phyloP scores from a whole-genome alignment of 2,113 vertebrate genomes.

The Camelus dromedarius region DNA sequence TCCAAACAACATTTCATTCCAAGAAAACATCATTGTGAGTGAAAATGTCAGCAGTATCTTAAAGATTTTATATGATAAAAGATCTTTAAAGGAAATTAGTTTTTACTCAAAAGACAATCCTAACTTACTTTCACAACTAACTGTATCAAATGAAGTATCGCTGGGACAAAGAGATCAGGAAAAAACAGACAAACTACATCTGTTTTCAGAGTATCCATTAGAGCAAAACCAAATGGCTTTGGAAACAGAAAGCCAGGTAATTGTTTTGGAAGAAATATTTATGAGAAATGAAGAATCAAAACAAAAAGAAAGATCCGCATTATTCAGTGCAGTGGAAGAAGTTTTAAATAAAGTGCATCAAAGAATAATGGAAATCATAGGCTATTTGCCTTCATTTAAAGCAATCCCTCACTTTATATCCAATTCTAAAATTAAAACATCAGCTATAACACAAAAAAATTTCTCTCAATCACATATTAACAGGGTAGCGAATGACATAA shows the following conservation, averaged over 20 bases:
- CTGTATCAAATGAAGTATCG: background rate
- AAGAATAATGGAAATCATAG: constrained; percentile 33
- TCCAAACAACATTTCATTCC: constrained; percentile 50
- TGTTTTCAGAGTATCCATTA: background rate
- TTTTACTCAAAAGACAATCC: constrained; percentile 34
- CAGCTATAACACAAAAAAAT: background rate
- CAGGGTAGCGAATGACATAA: constrained; percentile 58
- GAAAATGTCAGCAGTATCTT: constrained; percentile 67
- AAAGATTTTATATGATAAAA: constrained; percentile 64
- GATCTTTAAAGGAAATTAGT: constrained; percentile 4
- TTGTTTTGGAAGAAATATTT: constrained; percentile 76
- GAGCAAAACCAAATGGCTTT: background rate
- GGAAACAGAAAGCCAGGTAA: constrained; percentile 59
- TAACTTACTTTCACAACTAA: constrained; percentile 5
- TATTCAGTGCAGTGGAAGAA: constrained; percentile 51
- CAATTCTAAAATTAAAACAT: constrained; percentile 52
- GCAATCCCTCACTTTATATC: background rate
- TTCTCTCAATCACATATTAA: background rate
- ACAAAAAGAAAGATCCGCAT: constrained; percentile 31
- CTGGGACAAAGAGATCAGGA: constrained; percentile 2
- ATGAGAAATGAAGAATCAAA: constrained; percentile 56
- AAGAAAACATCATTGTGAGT: constrained; percentile 65
- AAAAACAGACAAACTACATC: background rate
- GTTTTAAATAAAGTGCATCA: constrained; percentile 59
- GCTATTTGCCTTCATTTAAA: constrained; percentile 40